phyloP scores from a whole-genome alignment of 2,888 invertebrate genomes.

The Polia nebulosa region DNA sequence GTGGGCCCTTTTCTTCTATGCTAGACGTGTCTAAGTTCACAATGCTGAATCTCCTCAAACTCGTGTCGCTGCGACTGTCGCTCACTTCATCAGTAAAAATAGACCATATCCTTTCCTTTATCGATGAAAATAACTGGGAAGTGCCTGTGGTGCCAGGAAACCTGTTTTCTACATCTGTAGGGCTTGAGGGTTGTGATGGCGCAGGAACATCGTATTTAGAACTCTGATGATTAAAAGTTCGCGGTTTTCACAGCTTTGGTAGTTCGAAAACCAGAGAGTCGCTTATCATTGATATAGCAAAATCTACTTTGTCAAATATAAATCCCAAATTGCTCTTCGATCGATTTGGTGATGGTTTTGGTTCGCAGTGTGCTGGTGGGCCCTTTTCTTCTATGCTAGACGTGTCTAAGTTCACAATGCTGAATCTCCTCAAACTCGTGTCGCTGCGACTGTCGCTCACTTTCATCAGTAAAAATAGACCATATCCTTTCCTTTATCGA shows the following conservation, averaged over 20 bases:
- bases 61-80: slow-evolving; percentile 5
- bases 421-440: slow-evolving; percentile 29
- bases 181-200: slow-evolving; percentile 43
- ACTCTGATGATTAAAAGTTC: slow-evolving; percentile 59
- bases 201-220: slow-evolving; percentile 67
- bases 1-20: neutral
- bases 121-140: slow-evolving; percentile 68
- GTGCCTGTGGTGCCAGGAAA: slow-evolving; percentile 16
- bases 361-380: neutral
- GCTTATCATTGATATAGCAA: slow-evolving; percentile 66
- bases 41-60: slow-evolving; percentile 38
- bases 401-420: slow-evolving; percentile 46
- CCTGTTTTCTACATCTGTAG: slow-evolving; percentile 45
- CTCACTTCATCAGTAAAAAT: slow-evolving; percentile 68
- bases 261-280: slow-evolving; percentile 58
- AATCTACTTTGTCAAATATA: slow-evolving; percentile 68
- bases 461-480: slow-evolving; percentile 71
- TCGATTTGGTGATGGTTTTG: too few relatives aligned
- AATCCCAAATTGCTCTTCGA: neutral
- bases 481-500: slow-evolving; percentile 72
- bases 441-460: slow-evolving; percentile 22
- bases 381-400: neutral
- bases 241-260: slow-evolving; percentile 32
- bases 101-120: slow-evolving; percentile 73
- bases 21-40: slow-evolving; percentile 41